Conservation (phyloP, 2,888 invertebrate species). For the Ophioninae sp. region DNA sequence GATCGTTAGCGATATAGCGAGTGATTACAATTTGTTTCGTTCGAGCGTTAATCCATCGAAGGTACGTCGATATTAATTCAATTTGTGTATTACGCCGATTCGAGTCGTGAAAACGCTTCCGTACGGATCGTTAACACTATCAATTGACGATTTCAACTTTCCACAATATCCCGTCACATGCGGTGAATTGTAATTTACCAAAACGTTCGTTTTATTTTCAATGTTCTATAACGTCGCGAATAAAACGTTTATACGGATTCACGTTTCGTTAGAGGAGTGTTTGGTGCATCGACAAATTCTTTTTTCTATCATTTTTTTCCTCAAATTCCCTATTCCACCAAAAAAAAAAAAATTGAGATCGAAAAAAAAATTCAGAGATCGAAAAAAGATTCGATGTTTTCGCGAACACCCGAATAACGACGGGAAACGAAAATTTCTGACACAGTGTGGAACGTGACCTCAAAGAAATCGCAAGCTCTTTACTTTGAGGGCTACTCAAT, state of each 20-base stretch:
- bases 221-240: conserved; percentile 11
- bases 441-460: conserved; percentile 3
- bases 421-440: conserved; percentile 39
- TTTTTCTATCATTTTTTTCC: not conserved
- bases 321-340: not conserved
- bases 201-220: not conserved
- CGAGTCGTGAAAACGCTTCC: conserved; percentile 24
- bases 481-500: conserved; percentile 41
- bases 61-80: conserved; percentile 11
- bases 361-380: not conserved
- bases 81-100: conserved; percentile 29
- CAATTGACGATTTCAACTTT: conserved; percentile 7
- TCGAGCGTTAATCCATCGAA: conserved; percentile 16
- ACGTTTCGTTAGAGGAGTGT: not conserved
- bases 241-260: not conserved
- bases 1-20: not conserved
- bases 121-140: conserved; percentile 18
- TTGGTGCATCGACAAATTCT: not conserved
- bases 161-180: not conserved
- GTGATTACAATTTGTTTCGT: not conserved
- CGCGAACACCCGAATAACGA: conserved; percentile 2
- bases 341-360: not conserved
- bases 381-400: not conserved
- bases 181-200: not conserved
- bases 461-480: conserved; percentile 37